Evolutionary conservation across 1,140 invertebrate genomes (phyloP).

Genomic region (Drosophila miranda): DNA sequence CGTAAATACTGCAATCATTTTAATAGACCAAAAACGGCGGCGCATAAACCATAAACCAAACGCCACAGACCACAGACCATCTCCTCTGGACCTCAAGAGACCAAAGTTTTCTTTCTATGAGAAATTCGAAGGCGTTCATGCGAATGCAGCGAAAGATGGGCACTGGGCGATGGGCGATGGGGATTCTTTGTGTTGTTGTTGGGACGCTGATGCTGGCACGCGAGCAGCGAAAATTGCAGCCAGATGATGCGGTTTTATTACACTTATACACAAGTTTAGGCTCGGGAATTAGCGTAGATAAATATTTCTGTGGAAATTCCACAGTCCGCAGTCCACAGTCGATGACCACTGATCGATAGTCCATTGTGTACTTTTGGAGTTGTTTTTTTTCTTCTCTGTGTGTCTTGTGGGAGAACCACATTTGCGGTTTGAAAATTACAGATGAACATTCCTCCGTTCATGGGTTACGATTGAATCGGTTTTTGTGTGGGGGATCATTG

Average conservation of each 20-base stretch:
- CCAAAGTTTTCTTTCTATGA: constrained; percentile 49
- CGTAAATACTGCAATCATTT: constrained; percentile 81
- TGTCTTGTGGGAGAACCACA: constrained; percentile 18
- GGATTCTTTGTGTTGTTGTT: constrained; percentile 8
- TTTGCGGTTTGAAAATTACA: constrained; percentile 46
- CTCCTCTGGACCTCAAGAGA: constrained; percentile 12
- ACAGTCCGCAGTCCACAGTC: constrained; percentile 23
- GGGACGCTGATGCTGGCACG: constrained; percentile 62
- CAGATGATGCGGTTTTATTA: constrained; percentile 67
- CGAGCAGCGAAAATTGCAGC: constrained; percentile 66
- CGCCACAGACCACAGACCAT: constrained; percentile 42
- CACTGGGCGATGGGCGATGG: constrained; percentile 41
- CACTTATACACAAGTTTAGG: constrained; percentile 58
- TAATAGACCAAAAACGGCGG: constrained; percentile 81
- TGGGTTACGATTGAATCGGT: constrained; percentile 2
- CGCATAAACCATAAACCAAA: constrained; percentile 80
- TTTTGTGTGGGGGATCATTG: constrained; percentile 20
- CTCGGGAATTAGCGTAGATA: constrained; percentile 76
- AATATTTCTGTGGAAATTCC: constrained; percentile 72
- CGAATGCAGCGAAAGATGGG: constrained; percentile 41
- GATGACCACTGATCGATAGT: constrained; percentile 53
- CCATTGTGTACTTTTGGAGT: constrained; percentile 23
- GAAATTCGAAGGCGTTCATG: constrained; percentile 65
- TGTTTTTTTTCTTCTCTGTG: constrained; percentile 4
- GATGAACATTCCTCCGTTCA: neutral